These are phyloP conservation scores for Hypolimnas misippus DNA, from an alignment of 2,888 invertebrate species.

Conservation along the genomic window DNA sequence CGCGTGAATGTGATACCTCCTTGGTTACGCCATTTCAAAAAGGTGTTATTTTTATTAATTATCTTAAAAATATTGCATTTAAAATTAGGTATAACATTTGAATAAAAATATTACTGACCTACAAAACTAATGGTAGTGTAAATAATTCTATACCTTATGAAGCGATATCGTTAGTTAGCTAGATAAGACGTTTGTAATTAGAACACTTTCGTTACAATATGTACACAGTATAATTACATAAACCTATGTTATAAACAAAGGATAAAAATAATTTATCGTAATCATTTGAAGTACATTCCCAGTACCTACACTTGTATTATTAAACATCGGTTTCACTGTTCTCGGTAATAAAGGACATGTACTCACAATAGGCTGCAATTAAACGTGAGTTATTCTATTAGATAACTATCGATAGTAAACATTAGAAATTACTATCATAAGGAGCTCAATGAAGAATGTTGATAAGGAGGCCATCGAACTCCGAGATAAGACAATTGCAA, in stretches of 20 bases:
- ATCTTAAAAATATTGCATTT: too few relatives aligned
- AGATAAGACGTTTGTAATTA: background rate
- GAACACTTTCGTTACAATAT: constrained; percentile 1
- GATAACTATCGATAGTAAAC: constrained; percentile 43
- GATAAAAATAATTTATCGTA: background rate
- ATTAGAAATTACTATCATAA: constrained; percentile 51
- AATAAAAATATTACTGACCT: too few relatives aligned
- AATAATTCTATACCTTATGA: background rate
- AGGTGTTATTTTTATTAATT: too few relatives aligned
- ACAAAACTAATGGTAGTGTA: background rate
- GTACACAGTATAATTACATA: background rate
- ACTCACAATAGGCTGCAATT: constrained; percentile 5
- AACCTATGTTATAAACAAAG: background rate
- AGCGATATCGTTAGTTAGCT: background rate
- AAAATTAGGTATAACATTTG: too few relatives aligned
- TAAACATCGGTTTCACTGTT: background rate
- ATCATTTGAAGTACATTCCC: background rate
- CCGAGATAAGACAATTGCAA: constrained; percentile 39
- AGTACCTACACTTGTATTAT: background rate
- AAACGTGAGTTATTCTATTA: constrained; percentile 29
- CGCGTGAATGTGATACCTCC: too few relatives aligned
- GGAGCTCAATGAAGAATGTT: constrained; percentile 65
- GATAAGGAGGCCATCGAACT: constrained; percentile 72
- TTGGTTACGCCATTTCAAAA: too few relatives aligned
- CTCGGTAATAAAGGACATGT: background rate